These are phyloP conservation scores for Coregonus clupeaformis DNA, from an alignment of 2,113 vertebrate genomes.

Conservation along the genomic window DNA sequence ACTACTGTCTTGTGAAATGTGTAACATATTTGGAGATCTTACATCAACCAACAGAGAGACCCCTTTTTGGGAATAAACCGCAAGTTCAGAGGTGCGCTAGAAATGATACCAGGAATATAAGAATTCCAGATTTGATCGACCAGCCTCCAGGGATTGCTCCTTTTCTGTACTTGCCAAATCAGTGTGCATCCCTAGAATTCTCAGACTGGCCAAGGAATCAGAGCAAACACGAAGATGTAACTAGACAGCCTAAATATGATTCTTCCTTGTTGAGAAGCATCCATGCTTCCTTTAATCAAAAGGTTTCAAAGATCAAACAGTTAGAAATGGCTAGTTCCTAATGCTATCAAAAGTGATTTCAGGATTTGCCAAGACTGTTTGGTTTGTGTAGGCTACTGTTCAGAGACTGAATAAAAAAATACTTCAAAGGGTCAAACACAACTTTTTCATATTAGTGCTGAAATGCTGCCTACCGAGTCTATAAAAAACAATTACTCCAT, in stretches of 20 bases:
- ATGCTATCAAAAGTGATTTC: too few relatives aligned
- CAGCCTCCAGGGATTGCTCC: slow-evolving; percentile 36
- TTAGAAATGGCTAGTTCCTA: too few relatives aligned
- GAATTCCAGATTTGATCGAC: slow-evolving; percentile 47
- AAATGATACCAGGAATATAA: slow-evolving; percentile 29
- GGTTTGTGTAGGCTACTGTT: too few relatives aligned
- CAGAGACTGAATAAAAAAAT: too few relatives aligned
- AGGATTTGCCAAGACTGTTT: too few relatives aligned
- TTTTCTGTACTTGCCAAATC: slow-evolving; percentile 17
- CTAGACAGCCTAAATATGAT: not conserved
- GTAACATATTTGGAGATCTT: slow-evolving; percentile 45
- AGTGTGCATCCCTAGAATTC: slow-evolving; percentile 20
- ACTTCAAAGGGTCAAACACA: too few relatives aligned
- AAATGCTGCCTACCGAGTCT: too few relatives aligned
- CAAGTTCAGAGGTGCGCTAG: slow-evolving; percentile 31
- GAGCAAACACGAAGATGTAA: not conserved
- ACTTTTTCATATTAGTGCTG: too few relatives aligned
- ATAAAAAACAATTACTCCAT: too few relatives aligned
- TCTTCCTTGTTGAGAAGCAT: too few relatives aligned
- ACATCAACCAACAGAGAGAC: slow-evolving; percentile 45
- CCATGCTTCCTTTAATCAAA: too few relatives aligned
- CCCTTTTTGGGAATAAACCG: slow-evolving; percentile 42
- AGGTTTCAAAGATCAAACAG: too few relatives aligned
- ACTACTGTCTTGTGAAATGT: slow-evolving; percentile 47
- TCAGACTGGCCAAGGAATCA: slow-evolving; percentile 12